These are phyloP conservation scores for Astreopora myriophthalma DNA, from an alignment of 64 coral and sea anemone species.

Conservation along the genomic window DNA sequence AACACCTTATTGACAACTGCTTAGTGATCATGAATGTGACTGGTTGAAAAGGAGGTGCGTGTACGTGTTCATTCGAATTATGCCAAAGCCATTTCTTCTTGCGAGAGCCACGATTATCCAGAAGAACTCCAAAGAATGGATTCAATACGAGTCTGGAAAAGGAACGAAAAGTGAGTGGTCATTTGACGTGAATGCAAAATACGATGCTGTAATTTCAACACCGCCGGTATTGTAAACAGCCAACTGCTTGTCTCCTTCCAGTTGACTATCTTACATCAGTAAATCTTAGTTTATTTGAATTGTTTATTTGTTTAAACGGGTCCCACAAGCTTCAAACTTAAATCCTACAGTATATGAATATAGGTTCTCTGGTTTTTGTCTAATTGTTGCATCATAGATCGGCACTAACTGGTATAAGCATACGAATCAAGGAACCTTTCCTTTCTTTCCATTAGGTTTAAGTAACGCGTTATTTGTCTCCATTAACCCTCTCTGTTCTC, in stretches of 20 bases:
- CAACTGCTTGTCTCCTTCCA: no score
- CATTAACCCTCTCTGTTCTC: neutral
- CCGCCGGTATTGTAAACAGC: no score
- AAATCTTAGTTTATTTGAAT: no score
- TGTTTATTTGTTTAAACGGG: no score
- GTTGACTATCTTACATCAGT: no score
- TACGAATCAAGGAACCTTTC: no score
- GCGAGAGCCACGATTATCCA: conserved; percentile 76
- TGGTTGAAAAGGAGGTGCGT: conserved; percentile 97
- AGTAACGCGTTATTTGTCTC: neutral
- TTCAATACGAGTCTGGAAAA: conserved; percentile 80
- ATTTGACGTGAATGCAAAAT: neutral
- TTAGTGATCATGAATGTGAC: conserved; percentile 91
- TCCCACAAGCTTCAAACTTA: no score
- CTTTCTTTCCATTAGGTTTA: no score
- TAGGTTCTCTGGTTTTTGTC: no score
- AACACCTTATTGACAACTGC: conserved; percentile 84
- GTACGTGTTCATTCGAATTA: conserved; percentile 80
- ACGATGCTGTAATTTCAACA: neutral
- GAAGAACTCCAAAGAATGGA: conserved; percentile 85
- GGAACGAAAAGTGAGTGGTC: neutral
- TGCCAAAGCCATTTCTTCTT: conserved; percentile 99
- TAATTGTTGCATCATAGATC: no score
- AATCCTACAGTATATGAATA: no score
- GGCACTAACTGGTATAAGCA: no score